phyloP scores from a whole-genome alignment of 2,888 invertebrate species.

The Melangyna quadrimaculata region DNA sequence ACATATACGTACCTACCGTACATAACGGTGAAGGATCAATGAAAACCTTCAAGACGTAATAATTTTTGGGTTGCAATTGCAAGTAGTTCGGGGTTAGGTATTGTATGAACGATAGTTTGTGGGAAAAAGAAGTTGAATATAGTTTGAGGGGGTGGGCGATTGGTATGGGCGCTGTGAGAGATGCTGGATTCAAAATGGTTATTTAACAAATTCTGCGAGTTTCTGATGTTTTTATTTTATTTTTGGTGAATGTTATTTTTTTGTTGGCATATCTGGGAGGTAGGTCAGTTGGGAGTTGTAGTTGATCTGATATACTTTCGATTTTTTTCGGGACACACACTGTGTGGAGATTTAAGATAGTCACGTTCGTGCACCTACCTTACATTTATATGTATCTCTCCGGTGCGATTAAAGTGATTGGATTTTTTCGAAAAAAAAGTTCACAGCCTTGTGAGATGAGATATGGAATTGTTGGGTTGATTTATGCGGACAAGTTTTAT shows the following conservation, averaged over 20 bases:
- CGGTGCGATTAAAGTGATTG: conserved; percentile 62
- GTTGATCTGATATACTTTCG: conserved; percentile 59
- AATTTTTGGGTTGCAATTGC: conserved; percentile 18
- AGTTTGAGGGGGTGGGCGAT: not conserved
- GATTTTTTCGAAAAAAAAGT: conserved; percentile 37
- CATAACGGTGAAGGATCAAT: conserved; percentile 1
- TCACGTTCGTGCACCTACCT: conserved; percentile 29
- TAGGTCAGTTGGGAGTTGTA: conserved; percentile 56
- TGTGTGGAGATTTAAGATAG: conserved; percentile 56
- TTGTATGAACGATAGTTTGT: conserved; percentile 36
- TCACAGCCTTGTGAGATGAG: conserved; percentile 44
- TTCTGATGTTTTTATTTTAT: conserved; percentile 20
- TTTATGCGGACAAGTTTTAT: conserved; percentile 44
- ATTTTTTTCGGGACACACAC: conserved; percentile 49
- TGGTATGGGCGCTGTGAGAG: not conserved
- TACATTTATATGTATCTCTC: conserved; percentile 18
- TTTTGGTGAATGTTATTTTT: no score
- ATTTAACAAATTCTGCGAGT: conserved; percentile 54
- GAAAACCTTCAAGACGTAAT: conserved; percentile 11
- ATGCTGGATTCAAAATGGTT: conserved; percentile 23
- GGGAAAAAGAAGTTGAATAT: conserved; percentile 13
- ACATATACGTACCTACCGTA: not conserved
- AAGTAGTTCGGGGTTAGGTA: conserved; percentile 20
- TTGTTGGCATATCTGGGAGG: conserved; percentile 26
- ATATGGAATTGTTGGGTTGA: conserved; percentile 38